phyloP scores from a whole-genome alignment of 1,140 invertebrate species.

The Dicyema japonicum region DNA sequence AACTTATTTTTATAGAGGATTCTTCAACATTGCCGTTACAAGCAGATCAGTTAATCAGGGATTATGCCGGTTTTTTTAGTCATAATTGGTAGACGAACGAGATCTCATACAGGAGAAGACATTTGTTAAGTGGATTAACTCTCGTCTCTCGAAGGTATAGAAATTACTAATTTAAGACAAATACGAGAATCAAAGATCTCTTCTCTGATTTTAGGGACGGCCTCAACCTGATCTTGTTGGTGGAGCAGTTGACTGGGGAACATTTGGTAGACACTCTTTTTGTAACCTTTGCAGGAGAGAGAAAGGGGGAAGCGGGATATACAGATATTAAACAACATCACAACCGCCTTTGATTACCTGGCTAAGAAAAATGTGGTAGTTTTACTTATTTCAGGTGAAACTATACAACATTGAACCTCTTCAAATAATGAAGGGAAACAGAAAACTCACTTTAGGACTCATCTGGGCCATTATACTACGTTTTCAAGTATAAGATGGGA shows the following conservation, averaged over 20 bases:
- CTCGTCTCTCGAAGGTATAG: slow-evolving; percentile 81
- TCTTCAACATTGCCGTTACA: too few relatives aligned
- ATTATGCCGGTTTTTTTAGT: too few relatives aligned
- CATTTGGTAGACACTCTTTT: too few relatives aligned
- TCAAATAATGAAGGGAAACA: slow-evolving; percentile 96
- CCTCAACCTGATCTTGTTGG: slow-evolving; percentile 75
- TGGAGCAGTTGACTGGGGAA: slow-evolving; percentile 85
- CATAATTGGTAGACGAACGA: slow-evolving; percentile 83
- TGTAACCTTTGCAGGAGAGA: slow-evolving; percentile 61
- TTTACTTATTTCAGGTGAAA: too few relatives aligned
- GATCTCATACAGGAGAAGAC: slow-evolving; percentile 99
- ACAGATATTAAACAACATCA: slow-evolving; percentile 94
- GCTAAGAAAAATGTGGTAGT: slow-evolving; percentile 55
- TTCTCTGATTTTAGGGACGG: slow-evolving; percentile 88
- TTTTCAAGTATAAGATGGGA: slow-evolving; percentile 97
- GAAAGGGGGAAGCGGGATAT: slow-evolving; percentile 99
- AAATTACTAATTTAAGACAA: too few relatives aligned
- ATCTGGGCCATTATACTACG: slow-evolving; percentile 98
- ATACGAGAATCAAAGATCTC: slow-evolving; percentile 63
- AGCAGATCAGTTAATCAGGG: too few relatives aligned
- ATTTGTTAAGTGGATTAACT: slow-evolving; percentile 90
- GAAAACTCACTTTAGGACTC: slow-evolving; percentile 67
- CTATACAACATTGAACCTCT: slow-evolving; percentile 97
- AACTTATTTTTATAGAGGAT: too few relatives aligned
- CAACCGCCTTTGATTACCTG: slow-evolving; percentile 84